A percentile compares a stretch with the other conserved stretches of the same genome.
Evolutionary conservation across 2,888 invertebrate genomes (phyloP).

Genomic region (Acanthacorydalis orientalis): DNA sequence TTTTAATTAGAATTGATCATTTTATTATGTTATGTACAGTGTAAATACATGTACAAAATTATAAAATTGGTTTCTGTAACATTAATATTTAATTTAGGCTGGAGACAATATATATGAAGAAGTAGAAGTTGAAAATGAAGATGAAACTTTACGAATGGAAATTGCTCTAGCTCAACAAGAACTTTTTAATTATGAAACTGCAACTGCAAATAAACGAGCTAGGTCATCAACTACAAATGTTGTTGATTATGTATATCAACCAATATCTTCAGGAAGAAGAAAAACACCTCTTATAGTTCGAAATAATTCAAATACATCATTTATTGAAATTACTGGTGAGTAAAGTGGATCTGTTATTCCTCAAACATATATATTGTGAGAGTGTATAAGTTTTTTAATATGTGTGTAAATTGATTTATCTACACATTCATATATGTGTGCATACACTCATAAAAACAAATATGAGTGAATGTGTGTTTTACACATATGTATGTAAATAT

Average conservation of each 20-base stretch:
- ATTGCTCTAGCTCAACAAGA: constrained; percentile 27
- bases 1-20: too few species aligned
- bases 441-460: too few species aligned
- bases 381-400: too few species aligned
- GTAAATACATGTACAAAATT: too few species aligned
- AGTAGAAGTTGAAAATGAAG: constrained; percentile 49
- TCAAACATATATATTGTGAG: too few species aligned
- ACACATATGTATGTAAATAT: too few species aligned
- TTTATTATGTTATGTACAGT: too few species aligned
- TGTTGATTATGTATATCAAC: constrained; percentile 3
- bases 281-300: constrained; percentile 4
- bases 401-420: too few species aligned
- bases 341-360: background rate
- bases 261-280: constrained; percentile 1
- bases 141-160: constrained; percentile 23
- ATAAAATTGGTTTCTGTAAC: too few species aligned
- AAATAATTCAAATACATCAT: constrained; percentile 6
- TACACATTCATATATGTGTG: too few species aligned
- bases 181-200: constrained; percentile 20
- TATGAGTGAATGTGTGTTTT: too few species aligned
- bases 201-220: background rate
- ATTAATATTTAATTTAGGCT: constrained; percentile 29
- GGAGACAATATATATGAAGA: constrained; percentile 57
- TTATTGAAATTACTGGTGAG: constrained; percentile 5
- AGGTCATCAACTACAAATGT: background rate